Base-by-base conservation (phyloP, 2,113 vertebrate genomes). In the Sander lucioperca region DNA sequence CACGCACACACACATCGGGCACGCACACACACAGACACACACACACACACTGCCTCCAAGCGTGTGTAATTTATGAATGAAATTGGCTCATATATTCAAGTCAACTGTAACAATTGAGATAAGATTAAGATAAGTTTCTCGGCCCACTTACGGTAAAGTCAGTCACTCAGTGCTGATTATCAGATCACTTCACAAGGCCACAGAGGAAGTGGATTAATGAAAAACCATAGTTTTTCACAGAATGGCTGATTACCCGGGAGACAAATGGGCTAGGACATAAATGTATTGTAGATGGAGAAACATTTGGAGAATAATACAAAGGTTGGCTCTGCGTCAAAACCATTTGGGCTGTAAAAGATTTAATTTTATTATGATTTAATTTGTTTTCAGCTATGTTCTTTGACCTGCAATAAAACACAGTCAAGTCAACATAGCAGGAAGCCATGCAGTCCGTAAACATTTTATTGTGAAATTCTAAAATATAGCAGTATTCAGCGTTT, bases 1-100 rank as follows among this genome's bases (percentile, higher is more conserved):
- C 39, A 56, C 50, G 30, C 18, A 54, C 53, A 43, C n/a, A 16
- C 36, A 21, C 51, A n/a, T n/a, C n/a, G n/a, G n/a, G n/a, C n/a
- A 67, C 23, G 11, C n/a, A 12, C 23, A 13, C 36, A 72, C 30
- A 57, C 23, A 27, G 53, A n/a, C 25, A 30, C 64, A 71, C 27
- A 62, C 33, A 19, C 54, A 25, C 54, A 74, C 47, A 11, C 57
- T 30, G 25, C 48, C n/a, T 75, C 51, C 53, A 57, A 76, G 21
- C 25, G 25, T 71, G 27, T 64, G 39, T 78, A 79, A 86, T 80
- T 67, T 66, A 86, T 86, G 71, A 53, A 78, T 48, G 58, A 87
- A 65, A 74, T 54, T 33, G 18, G 50, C 25, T 74, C n/a, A 65
- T 45, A 74, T 21, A 67, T 50, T 66, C 62, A 63, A 82, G 66